These are phyloP conservation scores for Ibidorhyncha struthersii DNA, from an alignment of 2,113 vertebrate species.

Conservation along the genomic window DNA sequence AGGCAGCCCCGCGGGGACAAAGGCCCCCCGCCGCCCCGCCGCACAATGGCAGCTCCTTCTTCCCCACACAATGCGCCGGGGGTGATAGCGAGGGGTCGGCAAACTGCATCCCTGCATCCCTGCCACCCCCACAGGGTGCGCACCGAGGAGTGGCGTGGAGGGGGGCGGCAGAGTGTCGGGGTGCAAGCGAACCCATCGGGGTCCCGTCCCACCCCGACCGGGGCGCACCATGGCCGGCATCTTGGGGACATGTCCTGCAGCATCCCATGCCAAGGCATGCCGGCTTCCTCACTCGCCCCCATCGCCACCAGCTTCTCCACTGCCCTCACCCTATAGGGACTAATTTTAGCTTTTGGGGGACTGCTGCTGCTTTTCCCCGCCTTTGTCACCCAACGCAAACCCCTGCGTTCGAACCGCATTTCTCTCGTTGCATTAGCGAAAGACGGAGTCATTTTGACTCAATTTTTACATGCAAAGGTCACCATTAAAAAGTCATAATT, in stretches of 20 bases:
- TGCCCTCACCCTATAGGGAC: background rate
- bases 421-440: background rate
- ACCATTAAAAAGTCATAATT: constrained; percentile 52
- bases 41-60: constrained; percentile 50
- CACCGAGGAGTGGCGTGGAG: rapidly evolving
- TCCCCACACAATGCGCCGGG: background rate
- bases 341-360: background rate
- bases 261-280: rapidly evolving
- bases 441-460: background rate
- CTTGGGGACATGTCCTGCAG: background rate
- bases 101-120: background rate
- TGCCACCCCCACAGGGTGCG: rapidly evolving
- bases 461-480: constrained; percentile 50
- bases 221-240: rapidly evolving
- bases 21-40: background rate
- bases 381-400: background rate
- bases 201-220: rapidly evolving
- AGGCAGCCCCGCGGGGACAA: constrained; percentile 32
- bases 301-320: background rate
- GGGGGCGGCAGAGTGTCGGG: background rate
- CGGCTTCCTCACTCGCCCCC: rapidly evolving
- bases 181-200: rapidly evolving
- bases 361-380: background rate
- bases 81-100: background rate
- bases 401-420: background rate